Base-by-base conservation (phyloP, 2,888 invertebrate genomes). In the Tridacna crocea region DNA sequence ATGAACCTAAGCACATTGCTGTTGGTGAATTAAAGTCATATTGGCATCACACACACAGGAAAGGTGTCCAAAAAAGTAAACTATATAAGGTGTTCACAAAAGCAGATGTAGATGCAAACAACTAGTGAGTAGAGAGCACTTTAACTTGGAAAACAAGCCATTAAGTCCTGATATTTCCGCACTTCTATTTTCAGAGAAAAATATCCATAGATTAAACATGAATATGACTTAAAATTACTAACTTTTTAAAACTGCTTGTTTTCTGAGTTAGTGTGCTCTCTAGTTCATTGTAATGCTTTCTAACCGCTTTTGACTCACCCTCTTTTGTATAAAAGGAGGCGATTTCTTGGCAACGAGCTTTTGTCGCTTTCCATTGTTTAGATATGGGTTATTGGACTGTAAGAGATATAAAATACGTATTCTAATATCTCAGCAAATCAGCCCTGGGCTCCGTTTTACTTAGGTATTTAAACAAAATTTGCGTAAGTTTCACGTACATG, bases 311-410 rank as follows among this genome's bases (percentile, higher is more conserved):
- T 70, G 51, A 84, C 86, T 87, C 80, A 89, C 90, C 79, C 90
- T 84, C 83, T 91, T 91, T 46, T 83, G 81, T 66, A 90, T 82
- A 51, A 87, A 74, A 68, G 88, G 88, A 46, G 91, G 91, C 27
- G 90, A 88, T 84, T 92, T 91, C 87, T 92, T 92, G n/a, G 90
- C 91, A 17, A 92, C 90, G 26, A 90, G 81, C 48, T 87, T 87
- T 65, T 87, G 82, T 68, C 91, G 88, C 80, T 91, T 91, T 55
- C 80, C 80, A 24, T 77, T 68, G 36, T 83, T 82, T 47, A 89
- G 70, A 79, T 84, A 88, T 19, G 89, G 87, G 79, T 88, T 88
- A 27, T 84, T 83, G 26, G 88, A 87, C 89, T 90, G 85, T 51
- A 85, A 84, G 61, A 22, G 15, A 36, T 24, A 68, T 13, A 61